Base-by-base conservation (phyloP, 1,140 invertebrate species). In the Lepidostoma basale region DNA sequence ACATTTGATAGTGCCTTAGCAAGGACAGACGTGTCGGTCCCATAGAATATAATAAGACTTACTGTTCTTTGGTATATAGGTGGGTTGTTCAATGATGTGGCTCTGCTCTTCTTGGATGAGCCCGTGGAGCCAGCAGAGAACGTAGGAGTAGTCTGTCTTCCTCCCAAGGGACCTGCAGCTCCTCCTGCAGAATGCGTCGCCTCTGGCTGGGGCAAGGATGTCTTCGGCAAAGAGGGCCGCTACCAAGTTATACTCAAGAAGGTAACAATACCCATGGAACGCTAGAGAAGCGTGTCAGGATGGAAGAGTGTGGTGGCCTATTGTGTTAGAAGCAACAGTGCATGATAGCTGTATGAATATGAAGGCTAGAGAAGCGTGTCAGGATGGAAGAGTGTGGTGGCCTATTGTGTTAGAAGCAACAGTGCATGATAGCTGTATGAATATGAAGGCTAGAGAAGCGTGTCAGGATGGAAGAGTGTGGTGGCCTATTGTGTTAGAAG, bases 181-280 rank as follows among this genome's bases (percentile, higher is more conserved):
- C 44, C 54, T 9, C 22, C 5, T 12, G 40, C 3, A 3, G 74
- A 74, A 0, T 93, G 90, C 74, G 83, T 86, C 69, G 88, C 89
- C 1, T 86, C 86, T 22, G 90, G 90, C 8, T 93, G 90, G 90
- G 90, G 90, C 6, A 89, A 88, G 70, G 86, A 88, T 74, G 82
- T 84, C 3, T 90, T 88, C 71, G 83, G 85, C 76, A 82, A 80
- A 69, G 75, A 75, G 12, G 84, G 82, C 6, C 82, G 83, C 18
- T 92, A 91, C 72, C 89, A 91, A 72, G 87, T 87, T 12, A 88
- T 92, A 8, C 74, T 92, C 75, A 92, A 92, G 74, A 88, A 85
- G 77, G 62, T 64, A 20, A 39, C 4, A n/a, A n/a, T n/a, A n/a
- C n/a, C n/a, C n/a, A n/a, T n/a, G n/a, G n/a, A n/a, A n/a, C n/a